phyloP scores from a whole-genome alignment of 2,113 vertebrate genomes.

The Psilopsiagon aymara region DNA sequence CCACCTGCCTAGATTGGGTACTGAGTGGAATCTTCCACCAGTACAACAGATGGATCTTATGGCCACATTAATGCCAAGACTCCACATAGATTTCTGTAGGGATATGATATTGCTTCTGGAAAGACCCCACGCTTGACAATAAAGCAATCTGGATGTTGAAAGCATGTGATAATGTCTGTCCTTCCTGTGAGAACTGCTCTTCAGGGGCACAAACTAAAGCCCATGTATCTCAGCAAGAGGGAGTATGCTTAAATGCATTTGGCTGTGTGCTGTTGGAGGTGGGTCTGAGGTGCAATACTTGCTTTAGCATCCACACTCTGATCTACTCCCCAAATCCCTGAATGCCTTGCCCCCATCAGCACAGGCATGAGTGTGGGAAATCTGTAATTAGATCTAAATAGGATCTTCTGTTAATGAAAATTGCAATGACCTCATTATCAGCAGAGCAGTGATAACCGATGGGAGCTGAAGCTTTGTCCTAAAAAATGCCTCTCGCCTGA shows the following conservation, averaged over 20 bases:
- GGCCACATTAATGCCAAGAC: background rate
- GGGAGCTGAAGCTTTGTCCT: background rate
- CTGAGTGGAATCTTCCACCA: background rate
- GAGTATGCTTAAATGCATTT: background rate
- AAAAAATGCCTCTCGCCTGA: background rate
- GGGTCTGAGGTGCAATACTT: background rate
- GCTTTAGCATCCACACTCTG: background rate
- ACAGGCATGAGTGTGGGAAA: background rate
- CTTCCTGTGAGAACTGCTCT: background rate
- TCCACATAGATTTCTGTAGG: background rate
- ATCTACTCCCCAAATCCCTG: background rate
- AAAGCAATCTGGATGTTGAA: background rate
- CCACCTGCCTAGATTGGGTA: background rate
- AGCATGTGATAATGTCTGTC: background rate
- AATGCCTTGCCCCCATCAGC: background rate
- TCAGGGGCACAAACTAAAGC: background rate
- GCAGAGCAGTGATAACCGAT: background rate
- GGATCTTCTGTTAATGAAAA: background rate
- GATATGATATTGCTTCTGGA: background rate
- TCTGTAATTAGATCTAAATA: conserved; percentile 36
- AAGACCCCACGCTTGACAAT: background rate
- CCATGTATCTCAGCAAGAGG: background rate
- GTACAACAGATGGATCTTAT: too few species aligned
- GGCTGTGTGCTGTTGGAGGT: background rate
- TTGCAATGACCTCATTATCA: background rate